Evolutionary conservation across 2,797 vertebrate genomes (phyloP), one percentile per base, ranked within the genome.

Genomic region (Neoniphon sammara): DNA sequence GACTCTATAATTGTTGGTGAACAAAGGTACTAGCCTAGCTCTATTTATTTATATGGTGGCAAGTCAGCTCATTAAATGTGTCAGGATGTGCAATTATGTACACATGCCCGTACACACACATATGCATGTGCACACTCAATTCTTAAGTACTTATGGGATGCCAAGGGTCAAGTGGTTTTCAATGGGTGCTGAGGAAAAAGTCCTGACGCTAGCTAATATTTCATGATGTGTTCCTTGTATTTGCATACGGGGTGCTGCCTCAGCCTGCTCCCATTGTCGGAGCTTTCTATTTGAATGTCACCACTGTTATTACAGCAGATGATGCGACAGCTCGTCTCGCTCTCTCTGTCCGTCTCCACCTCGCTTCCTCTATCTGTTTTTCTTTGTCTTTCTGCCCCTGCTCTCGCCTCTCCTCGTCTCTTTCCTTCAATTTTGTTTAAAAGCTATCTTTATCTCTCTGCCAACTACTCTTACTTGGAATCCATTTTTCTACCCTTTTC

Each of bases 181-280:
- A 90, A 75, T 85, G 92, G 87, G 89, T 47, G 84, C 82, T 78
- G 53, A 59, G 79, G 90, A 88, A 94, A 94, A 94, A 94, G 87
- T 91, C 66, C 81, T 90, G 80, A 87, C 90, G 93, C 91, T 52
- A 92, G 91, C 88, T 92, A 94, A 93, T 94, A 94, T 94, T 94
- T 93, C 87, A 92, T 86, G 88, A 91, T 73, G 72, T 66, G 79
- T 80, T 89, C 77, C 88, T 87, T 89, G 87, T 66, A 90, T 87
- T 93, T 82, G 85, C 88, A 92, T 90, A 73, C 34, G 34, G 18
- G 68, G 72, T 82, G 88, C 88, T 92, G 85, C 80, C 87, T 92
- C 90, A 89, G 87, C 90, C 84, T 7, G 77, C 86, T 89, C 78
- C 82, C 73, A 88, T 91, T 91, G 89, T 90, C 75, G 66, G 70